These are phyloP conservation scores for Puntigrus tetrazona DNA, from an alignment of 2,113 vertebrate species.

Conservation along the genomic window DNA sequence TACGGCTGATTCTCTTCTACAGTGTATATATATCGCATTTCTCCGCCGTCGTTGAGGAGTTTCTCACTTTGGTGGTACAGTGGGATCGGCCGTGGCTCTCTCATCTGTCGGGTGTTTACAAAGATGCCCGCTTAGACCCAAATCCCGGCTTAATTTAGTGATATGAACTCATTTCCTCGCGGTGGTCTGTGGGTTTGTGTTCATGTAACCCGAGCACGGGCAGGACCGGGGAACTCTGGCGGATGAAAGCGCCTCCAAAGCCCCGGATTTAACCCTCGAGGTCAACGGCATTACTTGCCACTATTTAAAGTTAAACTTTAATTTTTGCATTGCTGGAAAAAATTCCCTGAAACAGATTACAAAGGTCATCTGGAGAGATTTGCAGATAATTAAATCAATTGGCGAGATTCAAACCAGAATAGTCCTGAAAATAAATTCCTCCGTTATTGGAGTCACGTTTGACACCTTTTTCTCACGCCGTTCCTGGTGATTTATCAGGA, in stretches of 20 bases:
- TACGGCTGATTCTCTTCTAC: background rate
- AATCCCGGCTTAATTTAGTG: slow-evolving; percentile 75
- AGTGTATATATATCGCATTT: background rate
- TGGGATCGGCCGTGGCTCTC: slow-evolving; percentile 42
- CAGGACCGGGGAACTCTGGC: slow-evolving; percentile 66
- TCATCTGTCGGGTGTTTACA: slow-evolving; percentile 68
- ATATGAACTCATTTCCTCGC: slow-evolving; percentile 84
- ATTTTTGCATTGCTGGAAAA: slow-evolving; percentile 71
- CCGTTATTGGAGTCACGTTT: background rate
- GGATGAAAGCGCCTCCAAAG: slow-evolving; percentile 78
- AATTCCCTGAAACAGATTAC: slow-evolving; percentile 74
- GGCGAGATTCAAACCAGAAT: slow-evolving; percentile 63
- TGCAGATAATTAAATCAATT: slow-evolving; percentile 78
- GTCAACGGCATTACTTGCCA: slow-evolving; percentile 78
- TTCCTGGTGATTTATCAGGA: background rate
- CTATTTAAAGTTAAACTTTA: slow-evolving; percentile 82
- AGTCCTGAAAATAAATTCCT: background rate
- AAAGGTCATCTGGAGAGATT: slow-evolving; percentile 74
- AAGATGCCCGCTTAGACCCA: slow-evolving; percentile 72
- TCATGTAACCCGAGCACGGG: slow-evolving; percentile 76
- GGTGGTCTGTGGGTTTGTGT: slow-evolving; percentile 70
- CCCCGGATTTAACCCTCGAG: slow-evolving; percentile 77
- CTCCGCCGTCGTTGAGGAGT: no score
- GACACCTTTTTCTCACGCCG: background rate
- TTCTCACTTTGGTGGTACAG: background rate